phyloP scores from a whole-genome alignment of 2,888 invertebrate genomes.

The Lasioglossum calceatum region DNA sequence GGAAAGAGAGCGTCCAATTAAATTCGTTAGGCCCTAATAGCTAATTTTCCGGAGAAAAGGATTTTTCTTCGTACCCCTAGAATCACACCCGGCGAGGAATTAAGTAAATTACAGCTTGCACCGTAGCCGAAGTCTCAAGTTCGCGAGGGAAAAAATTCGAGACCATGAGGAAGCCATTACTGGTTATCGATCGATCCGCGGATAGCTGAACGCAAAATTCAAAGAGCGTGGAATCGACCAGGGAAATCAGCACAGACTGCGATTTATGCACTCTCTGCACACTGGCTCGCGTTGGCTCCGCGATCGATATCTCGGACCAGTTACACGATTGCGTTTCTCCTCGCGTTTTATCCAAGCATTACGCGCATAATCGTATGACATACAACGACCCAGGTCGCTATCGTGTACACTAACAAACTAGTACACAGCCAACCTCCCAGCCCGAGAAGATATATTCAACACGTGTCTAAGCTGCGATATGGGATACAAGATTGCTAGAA shows the following conservation, averaged over 20 bases:
- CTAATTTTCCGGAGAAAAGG: background rate
- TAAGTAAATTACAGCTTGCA: background rate
- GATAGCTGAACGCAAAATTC: slow-evolving; percentile 1
- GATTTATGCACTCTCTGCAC: slow-evolving; percentile 34
- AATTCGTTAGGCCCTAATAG: background rate
- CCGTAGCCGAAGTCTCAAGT: background rate
- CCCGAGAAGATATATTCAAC: slow-evolving; percentile 47
- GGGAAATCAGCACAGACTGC: slow-evolving; percentile 10
- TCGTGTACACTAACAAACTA: slow-evolving; percentile 9
- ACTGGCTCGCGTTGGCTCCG: slow-evolving; percentile 36
- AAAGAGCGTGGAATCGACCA: background rate
- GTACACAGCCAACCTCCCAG: slow-evolving; percentile 13
- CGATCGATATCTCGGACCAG: slow-evolving; percentile 56
- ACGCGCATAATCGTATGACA: slow-evolving; percentile 63
- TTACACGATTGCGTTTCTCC: slow-evolving; percentile 58
- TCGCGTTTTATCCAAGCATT: slow-evolving; percentile 48
- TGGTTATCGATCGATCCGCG: background rate
- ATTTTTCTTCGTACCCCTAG: background rate
- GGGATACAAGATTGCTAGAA: slow-evolving; percentile 55
- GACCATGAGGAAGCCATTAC: background rate
- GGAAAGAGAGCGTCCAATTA: background rate
- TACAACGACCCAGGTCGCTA: slow-evolving; percentile 58
- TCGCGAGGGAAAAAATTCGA: background rate
- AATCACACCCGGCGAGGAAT: background rate
- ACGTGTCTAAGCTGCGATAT: slow-evolving; percentile 44